A percentile compares a stretch with the other conserved stretches of the same genome.
These are phyloP conservation scores for Anolis carolinensis DNA, from an alignment of 2,113 vertebrate genomes.

Conservation along the genomic window DNA sequence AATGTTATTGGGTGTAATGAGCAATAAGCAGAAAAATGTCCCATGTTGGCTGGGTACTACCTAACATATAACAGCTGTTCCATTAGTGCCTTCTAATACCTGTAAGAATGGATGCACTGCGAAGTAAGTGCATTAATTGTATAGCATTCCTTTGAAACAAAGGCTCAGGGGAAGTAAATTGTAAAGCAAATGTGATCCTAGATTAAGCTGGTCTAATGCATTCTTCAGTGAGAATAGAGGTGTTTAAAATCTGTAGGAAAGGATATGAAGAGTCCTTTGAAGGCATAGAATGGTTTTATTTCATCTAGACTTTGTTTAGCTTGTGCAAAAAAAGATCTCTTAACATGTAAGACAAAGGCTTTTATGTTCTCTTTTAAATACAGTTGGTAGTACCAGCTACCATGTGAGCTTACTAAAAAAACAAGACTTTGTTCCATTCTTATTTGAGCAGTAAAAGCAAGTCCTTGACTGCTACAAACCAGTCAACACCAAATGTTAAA, in stretches of 20 bases:
- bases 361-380: slow-evolving; percentile 56
- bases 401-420: slow-evolving; percentile 56
- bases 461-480: background rate
- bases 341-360: slow-evolving; percentile 59
- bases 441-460: background rate
- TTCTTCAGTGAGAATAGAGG: background rate
- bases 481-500: background rate
- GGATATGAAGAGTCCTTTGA: background rate
- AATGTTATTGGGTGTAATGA: background rate
- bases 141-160: background rate
- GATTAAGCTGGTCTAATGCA: background rate
- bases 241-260: background rate
- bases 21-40: background rate
- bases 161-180: background rate
- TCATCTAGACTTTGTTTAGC: background rate
- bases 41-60: background rate
- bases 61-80: background rate
- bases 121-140: background rate
- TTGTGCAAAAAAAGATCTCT: slow-evolving; percentile 65
- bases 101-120: background rate
- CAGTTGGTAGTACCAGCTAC: slow-evolving; percentile 56
- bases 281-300: slow-evolving; percentile 28
- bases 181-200: background rate
- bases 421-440: slow-evolving; percentile 23
- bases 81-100: background rate